Evolutionary conservation across 1,140 invertebrate genomes (phyloP), one percentile per base, ranked within the genome.

Genomic region (Anoplolepis gracilipes): DNA sequence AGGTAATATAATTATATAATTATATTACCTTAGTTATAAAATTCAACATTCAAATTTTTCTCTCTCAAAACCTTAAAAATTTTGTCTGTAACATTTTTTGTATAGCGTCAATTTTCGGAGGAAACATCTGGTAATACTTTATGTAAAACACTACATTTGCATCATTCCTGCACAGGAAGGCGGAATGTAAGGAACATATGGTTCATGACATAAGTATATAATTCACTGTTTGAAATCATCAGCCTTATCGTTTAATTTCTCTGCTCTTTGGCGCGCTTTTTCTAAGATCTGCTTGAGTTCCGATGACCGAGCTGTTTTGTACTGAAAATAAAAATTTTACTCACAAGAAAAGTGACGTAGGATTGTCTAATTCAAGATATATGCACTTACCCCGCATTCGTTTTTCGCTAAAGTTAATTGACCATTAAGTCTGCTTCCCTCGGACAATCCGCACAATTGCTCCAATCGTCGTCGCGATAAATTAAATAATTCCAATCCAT

Each of bases 361-460:
- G 7, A 1, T 55, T 49, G 62, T 53, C 30, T 57, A 72, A n/a
- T 33, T 22, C 25, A 55, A 22, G 59, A 57, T n/a, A n/a, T n/a
- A n/a, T 64, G 1, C 33, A 94, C 95, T 96, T 96, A 98, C 98
- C 95, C 97, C 97, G 87, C 96, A 97, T 53, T 97, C 96, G 91
- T 97, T 97, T 89, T 97, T 96, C 91, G 98, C 97, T 72, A 98
- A 95, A 1, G 96, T 96, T 30, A 98, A 94, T 92, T 98, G 97
- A 57, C 97, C 97, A 89, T 97, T 96, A 7, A 98, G 95, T 7
- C 97, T 95, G 85, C 96, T 95, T 59, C 97, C 98, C 92, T 98
- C 97, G 42, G 96, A 95, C 6, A 94, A 90, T 0, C 97, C 97
- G 88, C 97, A 97, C 87, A 96, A 96, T 49, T 96, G 95, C 87